These are phyloP conservation scores for Tetranychus urticae DNA, from an alignment of 1,140 invertebrate species.

Conservation along the genomic window DNA sequence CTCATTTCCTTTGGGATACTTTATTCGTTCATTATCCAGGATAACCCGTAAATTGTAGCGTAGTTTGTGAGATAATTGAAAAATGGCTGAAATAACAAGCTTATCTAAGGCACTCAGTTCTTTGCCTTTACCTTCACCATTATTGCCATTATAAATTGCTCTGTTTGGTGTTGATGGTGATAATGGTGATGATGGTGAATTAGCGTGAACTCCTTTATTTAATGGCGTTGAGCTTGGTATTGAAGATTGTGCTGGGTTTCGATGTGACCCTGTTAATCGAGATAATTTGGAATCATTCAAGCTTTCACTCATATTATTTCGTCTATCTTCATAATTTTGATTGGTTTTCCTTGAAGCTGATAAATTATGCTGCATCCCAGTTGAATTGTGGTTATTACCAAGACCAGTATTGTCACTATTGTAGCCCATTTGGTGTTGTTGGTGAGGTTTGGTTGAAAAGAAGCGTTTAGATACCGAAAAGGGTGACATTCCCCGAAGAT, in stretches of 20 bases:
- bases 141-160: too few species aligned
- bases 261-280: background rate
- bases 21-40: constrained; percentile 18
- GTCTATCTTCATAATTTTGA: too few species aligned
- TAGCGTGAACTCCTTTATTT: too few species aligned
- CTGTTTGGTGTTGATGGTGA: too few species aligned
- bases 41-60: constrained; percentile 20
- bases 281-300: too few species aligned
- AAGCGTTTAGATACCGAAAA: constrained; percentile 6
- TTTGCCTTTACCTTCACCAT: background rate
- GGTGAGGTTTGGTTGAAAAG: constrained; percentile 7
- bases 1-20: constrained; percentile 17
- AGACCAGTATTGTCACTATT: background rate
- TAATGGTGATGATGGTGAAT: too few species aligned
- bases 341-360: too few species aligned
- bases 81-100: constrained; percentile 31
- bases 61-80: constrained; percentile 31
- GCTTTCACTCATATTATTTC: too few species aligned
- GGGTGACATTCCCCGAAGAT: background rate
- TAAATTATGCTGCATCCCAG: background rate
- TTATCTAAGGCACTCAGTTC: constrained; percentile 21
- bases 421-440: background rate
- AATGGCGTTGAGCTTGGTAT: too few species aligned
- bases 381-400: background rate
- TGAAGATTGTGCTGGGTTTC: background rate